Conservation (phyloP, 2,797 vertebrate genomes). For the Dicrostonyx torquatus region DNA sequence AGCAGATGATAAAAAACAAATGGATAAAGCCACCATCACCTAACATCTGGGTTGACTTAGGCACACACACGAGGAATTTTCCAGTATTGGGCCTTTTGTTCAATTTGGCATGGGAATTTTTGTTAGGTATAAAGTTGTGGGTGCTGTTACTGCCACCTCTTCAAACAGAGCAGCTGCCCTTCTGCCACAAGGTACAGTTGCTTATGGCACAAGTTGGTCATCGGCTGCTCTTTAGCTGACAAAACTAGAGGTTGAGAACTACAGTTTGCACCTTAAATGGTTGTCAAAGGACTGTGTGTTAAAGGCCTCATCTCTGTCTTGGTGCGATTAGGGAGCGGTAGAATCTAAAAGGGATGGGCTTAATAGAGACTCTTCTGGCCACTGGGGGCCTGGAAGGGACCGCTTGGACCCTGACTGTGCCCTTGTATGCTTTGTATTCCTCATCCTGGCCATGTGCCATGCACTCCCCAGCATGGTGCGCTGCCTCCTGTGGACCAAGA, state of each 20-base stretch:
- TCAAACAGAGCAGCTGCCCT: background rate
- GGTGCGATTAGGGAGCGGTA: too few species aligned
- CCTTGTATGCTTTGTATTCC: too few species aligned
- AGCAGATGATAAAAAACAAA: background rate
- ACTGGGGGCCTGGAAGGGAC: background rate
- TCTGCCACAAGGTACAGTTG: background rate
- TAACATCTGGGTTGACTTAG: background rate
- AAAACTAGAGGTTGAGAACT: background rate
- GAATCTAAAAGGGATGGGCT: background rate
- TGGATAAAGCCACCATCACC: background rate
- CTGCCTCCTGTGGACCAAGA: background rate
- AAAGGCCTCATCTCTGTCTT: background rate
- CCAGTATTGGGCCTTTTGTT: background rate
- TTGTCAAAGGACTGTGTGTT: background rate
- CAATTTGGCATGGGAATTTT: background rate
- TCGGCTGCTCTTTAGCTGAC: background rate
- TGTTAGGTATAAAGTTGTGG: background rate
- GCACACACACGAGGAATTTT: background rate
- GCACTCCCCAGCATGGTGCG: background rate
- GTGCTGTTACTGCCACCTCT: background rate
- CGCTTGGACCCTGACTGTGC: background rate
- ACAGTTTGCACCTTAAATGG: background rate
- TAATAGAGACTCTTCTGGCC: background rate
- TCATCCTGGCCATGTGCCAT: background rate
- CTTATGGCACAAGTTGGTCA: background rate